phyloP scores from a whole-genome alignment of 2,113 vertebrate species.

The Pygoscelis adeliae region DNA sequence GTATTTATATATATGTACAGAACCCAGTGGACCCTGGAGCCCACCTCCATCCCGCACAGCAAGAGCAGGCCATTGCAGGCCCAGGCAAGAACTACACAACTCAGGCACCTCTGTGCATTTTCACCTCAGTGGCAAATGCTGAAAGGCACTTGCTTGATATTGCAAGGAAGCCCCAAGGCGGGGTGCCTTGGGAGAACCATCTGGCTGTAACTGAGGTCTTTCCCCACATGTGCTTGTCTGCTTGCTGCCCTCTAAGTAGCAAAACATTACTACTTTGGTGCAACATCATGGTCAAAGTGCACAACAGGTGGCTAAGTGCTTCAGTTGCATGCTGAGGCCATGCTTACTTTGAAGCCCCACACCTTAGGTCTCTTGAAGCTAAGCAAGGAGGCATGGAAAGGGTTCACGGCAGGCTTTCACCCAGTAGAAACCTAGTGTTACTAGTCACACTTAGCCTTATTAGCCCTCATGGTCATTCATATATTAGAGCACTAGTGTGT shows the following conservation, averaged over 20 bases:
- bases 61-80: not conserved
- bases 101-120: not conserved
- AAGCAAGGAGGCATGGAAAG: not conserved
- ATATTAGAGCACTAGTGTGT: not conserved
- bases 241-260: not conserved
- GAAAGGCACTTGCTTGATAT: not conserved
- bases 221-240: not conserved
- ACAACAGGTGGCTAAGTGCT: not conserved
- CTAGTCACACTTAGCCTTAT: not conserved
- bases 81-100: not conserved
- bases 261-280: not conserved
- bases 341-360: not conserved
- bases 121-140: not conserved
- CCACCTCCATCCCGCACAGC: not conserved
- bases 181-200: not conserved
- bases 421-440: not conserved
- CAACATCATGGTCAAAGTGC: not conserved
- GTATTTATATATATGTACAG: not conserved
- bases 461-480: not conserved
- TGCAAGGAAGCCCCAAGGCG: fast-evolving
- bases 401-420: not conserved
- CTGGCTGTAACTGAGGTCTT: not conserved
- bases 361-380: not conserved
- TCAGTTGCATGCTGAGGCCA: not conserved
- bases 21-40: not conserved